Percentiles rank a stretch among this genome's conserved stretches.
Evolutionary conservation across 2,888 invertebrate species (phyloP).

Genomic region (Aspidapion aeneum): DNA sequence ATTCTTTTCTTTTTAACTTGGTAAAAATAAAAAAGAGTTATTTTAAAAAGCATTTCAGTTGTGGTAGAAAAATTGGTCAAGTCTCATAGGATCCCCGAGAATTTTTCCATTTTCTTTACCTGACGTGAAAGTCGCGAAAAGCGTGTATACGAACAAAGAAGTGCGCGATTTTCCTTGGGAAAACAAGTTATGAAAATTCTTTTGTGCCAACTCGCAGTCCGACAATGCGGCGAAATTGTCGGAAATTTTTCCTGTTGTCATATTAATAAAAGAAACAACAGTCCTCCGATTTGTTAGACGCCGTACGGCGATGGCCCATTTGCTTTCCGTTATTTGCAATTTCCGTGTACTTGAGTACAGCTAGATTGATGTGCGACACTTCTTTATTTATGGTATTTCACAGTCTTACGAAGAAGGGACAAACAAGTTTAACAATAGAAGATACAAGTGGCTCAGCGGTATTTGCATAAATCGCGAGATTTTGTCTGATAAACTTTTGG

Average conservation of each 20-base stretch:
- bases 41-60: too few relatives aligned
- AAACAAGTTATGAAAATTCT: slow-evolving; percentile 5
- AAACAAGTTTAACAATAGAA: background rate
- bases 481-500: too few relatives aligned
- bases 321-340: background rate
- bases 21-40: too few relatives aligned
- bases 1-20: too few relatives aligned
- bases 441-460: too few relatives aligned
- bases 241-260: slow-evolving; percentile 22
- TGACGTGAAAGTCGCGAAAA: background rate
- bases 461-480: too few relatives aligned
- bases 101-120: background rate
- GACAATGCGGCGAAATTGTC: slow-evolving; percentile 12
- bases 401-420: background rate
- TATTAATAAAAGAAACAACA: slow-evolving; percentile 21
- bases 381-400: background rate
- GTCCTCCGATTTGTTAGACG: slow-evolving; percentile 16
- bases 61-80: too few relatives aligned
- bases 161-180: slow-evolving; percentile 1
- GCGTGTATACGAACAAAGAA: background rate
- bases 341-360: slow-evolving; percentile 2
- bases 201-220: background rate
- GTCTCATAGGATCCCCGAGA: too few relatives aligned
- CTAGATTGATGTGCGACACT: background rate
- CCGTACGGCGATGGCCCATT: slow-evolving; percentile 4